Evolutionary conservation across 2,888 invertebrate species (phyloP).

Genomic region (Onchidella celtica): DNA sequence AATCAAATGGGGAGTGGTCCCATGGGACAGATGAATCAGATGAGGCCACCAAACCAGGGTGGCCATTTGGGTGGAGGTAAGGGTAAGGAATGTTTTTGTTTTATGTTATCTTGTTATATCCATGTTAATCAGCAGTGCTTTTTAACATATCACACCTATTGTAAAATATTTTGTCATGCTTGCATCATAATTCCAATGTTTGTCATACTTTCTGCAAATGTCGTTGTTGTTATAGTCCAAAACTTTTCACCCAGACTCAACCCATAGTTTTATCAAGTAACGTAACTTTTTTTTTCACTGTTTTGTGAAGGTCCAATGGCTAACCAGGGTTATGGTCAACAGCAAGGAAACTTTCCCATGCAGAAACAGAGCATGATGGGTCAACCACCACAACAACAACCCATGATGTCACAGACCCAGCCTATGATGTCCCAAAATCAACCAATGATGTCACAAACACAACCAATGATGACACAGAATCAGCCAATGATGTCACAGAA

Average conservation of each 20-base stretch:
- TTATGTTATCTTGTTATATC: background rate
- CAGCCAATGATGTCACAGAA: constrained; percentile 61
- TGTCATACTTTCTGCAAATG: too few relatives aligned
- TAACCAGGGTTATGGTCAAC: constrained; percentile 38
- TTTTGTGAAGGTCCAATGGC: constrained; percentile 15
- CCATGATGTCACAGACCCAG: constrained; percentile 58
- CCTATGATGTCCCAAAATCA: constrained; percentile 61
- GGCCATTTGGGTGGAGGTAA: constrained; percentile 55
- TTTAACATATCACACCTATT: too few relatives aligned
- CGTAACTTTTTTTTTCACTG: background rate
- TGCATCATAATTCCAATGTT: too few relatives aligned
- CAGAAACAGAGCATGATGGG: constrained; percentile 55
- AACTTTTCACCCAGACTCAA: too few relatives aligned
- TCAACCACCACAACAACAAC: constrained; percentile 50
- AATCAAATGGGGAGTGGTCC: constrained; percentile 55
- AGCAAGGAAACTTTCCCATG: constrained; percentile 56
- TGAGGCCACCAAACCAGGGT: constrained; percentile 56
- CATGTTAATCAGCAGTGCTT: background rate
- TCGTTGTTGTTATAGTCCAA: too few relatives aligned
- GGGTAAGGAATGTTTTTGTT: background rate
- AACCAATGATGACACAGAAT: constrained; percentile 57
- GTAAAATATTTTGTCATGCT: background rate
- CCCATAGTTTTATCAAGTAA: too few relatives aligned
- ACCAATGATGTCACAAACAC: constrained; percentile 63
- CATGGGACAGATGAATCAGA: constrained; percentile 54